Base-by-base conservation (phyloP, 2,797 vertebrate genomes). In the Rousettus madagascariensis region DNA sequence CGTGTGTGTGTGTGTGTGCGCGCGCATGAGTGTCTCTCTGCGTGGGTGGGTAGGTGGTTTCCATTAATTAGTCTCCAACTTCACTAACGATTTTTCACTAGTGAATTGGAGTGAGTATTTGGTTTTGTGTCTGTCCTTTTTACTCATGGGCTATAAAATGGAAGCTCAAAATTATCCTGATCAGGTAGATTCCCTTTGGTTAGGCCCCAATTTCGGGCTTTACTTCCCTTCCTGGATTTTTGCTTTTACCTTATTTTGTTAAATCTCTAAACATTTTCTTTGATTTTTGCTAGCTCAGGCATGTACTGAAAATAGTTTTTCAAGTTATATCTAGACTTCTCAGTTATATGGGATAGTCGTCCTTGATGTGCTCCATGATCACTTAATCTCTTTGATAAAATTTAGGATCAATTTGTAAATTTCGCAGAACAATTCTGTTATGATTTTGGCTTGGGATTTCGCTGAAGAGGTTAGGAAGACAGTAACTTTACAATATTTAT, bases 391-490 rank as follows among this genome's bases (percentile, higher is more conserved):
- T 71, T 36, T 68, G n/a, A 53, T 85, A 72, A 11, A 92, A 77
- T 94, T 95, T 79, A 90, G 6, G 9, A 78, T 75, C 16, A 51
- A 36, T 91, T 87, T 79, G 20, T 53, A 77, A 78, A 46, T 88
- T 82, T 86, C 11, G 30, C 16, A 3, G 28, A 63, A 33, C 8
- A 88, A 77, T 30, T 41, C 26, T 55, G 1, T 49, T 28, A 26
- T n/a, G 43, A 75, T 69, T 75, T 94, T 68, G 59, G 41, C 15
- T 49, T 46, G 15, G 12, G 38, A 43, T 83, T 90, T 96, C 19
- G 59, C 15, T 88, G 33, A 85, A 71, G 2, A 93, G 65, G 75
- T 74, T 19, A 92, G 46, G 30, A 66, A 77, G 46, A 84, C 36
- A 83, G 43, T 46, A 51, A 13, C 66, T 66, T 83, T 41, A 51